Conservation (phyloP, 2,888 invertebrate species). For the Rhagium mordax region DNA sequence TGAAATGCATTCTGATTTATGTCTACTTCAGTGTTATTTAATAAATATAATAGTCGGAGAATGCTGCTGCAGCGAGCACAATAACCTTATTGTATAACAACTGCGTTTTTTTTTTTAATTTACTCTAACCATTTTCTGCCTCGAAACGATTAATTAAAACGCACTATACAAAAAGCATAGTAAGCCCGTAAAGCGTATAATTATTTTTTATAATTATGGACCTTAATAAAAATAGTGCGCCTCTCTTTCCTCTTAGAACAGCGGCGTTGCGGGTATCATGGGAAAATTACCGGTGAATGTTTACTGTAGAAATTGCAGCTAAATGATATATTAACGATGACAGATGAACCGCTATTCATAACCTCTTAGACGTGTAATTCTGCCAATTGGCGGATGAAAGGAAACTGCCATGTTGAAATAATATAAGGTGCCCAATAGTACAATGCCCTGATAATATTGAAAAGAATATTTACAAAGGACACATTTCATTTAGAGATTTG, state of each 20-base stretch:
- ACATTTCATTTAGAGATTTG: too few species aligned
- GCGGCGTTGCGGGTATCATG: too few species aligned
- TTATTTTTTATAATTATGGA: neutral
- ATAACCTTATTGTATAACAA: too few species aligned
- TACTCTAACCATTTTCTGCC: neutral
- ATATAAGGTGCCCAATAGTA: neutral
- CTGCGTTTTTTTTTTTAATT: too few species aligned
- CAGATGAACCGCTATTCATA: neutral
- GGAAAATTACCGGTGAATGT: neutral
- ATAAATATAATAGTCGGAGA: too few species aligned
- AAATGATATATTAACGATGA: slow-evolving; percentile 10
- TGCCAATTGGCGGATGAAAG: neutral
- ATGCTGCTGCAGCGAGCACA: too few species aligned
- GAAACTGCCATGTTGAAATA: neutral
- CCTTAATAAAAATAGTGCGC: too few species aligned
- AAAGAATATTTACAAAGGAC: too few species aligned
- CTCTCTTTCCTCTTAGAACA: too few species aligned
- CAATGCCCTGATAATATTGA: too few species aligned
- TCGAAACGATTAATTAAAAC: neutral
- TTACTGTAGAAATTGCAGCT: neutral
- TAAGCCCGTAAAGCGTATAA: neutral
- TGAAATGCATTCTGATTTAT: too few species aligned
- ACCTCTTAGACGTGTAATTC: neutral
- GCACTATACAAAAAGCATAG: neutral
- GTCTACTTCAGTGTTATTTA: too few species aligned